Percentiles rank a stretch among this genome's conserved stretches.
phyloP scores from a whole-genome alignment of 2,113 vertebrate species.

The Candoia aspera region DNA sequence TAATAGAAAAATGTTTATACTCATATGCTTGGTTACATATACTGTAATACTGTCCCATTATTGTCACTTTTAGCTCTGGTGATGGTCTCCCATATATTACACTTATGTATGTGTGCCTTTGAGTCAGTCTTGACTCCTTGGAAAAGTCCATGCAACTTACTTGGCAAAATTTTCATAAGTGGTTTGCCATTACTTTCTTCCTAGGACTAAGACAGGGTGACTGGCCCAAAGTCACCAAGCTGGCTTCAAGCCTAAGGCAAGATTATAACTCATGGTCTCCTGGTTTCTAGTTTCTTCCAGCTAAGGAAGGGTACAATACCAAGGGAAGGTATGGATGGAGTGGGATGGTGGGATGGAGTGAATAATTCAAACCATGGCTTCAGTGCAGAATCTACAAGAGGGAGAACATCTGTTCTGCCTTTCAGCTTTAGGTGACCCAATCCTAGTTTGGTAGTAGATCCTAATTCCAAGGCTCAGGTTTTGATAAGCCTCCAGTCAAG shows the following conservation, averaged over 20 bases:
- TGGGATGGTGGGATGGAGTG: slow-evolving; percentile 53
- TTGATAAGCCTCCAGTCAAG: not conserved
- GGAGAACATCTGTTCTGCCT: not conserved
- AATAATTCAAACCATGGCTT: slow-evolving; percentile 59
- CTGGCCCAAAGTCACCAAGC: too few species aligned
- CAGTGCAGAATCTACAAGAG: slow-evolving; percentile 32
- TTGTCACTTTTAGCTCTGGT: not conserved
- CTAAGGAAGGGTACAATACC: slow-evolving; percentile 45
- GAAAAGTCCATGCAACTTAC: too few species aligned
- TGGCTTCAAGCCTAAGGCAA: too few species aligned
- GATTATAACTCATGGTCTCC: too few species aligned
- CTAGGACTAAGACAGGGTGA: too few species aligned
- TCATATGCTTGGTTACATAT: not conserved
- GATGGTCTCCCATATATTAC: too few species aligned
- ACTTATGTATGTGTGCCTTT: too few species aligned
- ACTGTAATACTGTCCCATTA: not conserved
- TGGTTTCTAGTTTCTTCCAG: not conserved
- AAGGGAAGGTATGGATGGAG: slow-evolving; percentile 37
- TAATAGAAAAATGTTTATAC: not conserved
- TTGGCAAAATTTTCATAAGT: too few species aligned
- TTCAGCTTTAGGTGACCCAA: not conserved
- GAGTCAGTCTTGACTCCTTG: too few species aligned
- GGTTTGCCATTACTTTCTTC: too few species aligned
- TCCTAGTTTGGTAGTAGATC: not conserved
- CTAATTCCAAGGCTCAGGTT: not conserved